These are phyloP conservation scores for Kryptopterus vitreolus DNA, from an alignment of 2,797 vertebrate genomes.

Conservation along the genomic window DNA sequence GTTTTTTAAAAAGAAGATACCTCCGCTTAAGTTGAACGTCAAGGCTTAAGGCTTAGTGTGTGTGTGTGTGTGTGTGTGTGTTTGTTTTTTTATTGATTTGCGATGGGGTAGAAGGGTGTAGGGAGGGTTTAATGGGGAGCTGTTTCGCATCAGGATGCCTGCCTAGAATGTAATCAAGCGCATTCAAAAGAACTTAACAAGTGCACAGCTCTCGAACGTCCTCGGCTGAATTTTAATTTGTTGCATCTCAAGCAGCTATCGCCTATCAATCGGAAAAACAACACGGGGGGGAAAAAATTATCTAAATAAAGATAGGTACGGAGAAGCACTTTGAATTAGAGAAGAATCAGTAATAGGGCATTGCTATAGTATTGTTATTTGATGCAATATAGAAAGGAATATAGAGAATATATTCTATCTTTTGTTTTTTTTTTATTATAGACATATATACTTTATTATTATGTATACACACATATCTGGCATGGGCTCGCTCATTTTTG, in stretches of 20 bases:
- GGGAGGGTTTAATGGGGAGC: conserved; percentile 54
- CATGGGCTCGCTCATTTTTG: conserved; percentile 8
- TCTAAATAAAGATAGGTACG: not conserved
- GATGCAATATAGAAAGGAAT: conserved; percentile 64
- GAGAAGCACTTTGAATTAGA: conserved; percentile 20
- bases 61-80: conserved; percentile 53
- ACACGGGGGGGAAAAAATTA: not conserved
- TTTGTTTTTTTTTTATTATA: no score
- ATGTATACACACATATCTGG: no score
- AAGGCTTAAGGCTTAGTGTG: conserved; percentile 44
- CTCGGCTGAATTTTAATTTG: conserved; percentile 54
- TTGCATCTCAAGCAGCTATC: conserved; percentile 39
- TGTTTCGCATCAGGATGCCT: conserved; percentile 62
- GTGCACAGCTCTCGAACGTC: conserved; percentile 56
- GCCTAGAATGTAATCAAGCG: conserved; percentile 63
- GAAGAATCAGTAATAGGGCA: conserved; percentile 36
- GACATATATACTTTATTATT: no score
- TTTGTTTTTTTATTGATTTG: conserved; percentile 60
- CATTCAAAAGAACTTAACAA: conserved; percentile 66
- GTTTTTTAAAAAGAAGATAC: not conserved
- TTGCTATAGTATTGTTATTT: conserved; percentile 16
- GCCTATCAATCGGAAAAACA: conserved; percentile 49
- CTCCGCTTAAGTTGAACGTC: not conserved
- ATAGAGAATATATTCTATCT: no score
- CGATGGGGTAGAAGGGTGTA: conserved; percentile 33